Evolutionary conservation across 2,888 invertebrate genomes (phyloP), one percentile per base, ranked within the genome.

Genomic region (Parnassius mnemosyne): DNA sequence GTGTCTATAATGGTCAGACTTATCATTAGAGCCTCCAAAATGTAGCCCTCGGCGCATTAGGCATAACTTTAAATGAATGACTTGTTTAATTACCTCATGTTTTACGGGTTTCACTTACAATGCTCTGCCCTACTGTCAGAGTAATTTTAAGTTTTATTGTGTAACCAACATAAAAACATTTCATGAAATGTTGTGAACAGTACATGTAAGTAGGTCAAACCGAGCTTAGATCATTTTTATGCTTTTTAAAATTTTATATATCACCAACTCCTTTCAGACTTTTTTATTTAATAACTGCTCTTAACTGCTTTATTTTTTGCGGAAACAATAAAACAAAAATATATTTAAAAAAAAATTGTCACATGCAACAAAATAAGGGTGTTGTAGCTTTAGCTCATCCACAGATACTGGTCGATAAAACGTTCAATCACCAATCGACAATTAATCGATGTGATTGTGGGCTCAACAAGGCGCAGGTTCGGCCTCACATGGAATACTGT

Each of bases 41-140:
- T 59, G 43, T 53, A 10, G 42, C 34, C 59, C 53, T 56, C 50
- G 53, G 44, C 44, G 58, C 42, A 56, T 62, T 62, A 52, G 56
- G 60, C 55, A 54, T 54, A 57, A 68, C 63, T 57, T 60, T 44
- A 59, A 55, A 63, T 61, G 60, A 41, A 62, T 50, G 58, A 63
- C 60, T 54, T 63, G 54, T 61, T 61, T 66, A 65, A 66, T 63
- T 65, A 56, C 47, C 51, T 12, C 44, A 46, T 42, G 57, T 44
- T 60, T 57, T 25, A 53, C 57, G 10, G 44, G 25, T 20, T 20
- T 43, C 43, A 16, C 60, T 34, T 53, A 57, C 57, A 57, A 53
- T 43, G 57, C 57, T 49, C 49, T 25, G n/a, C 49, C 11, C 57
- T 25, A 62, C 43, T 53, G 12, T 62, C 50, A 57, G 62, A 57